phyloP scores from a whole-genome alignment of 2,888 invertebrate species.

The Tetragnatha montana region DNA sequence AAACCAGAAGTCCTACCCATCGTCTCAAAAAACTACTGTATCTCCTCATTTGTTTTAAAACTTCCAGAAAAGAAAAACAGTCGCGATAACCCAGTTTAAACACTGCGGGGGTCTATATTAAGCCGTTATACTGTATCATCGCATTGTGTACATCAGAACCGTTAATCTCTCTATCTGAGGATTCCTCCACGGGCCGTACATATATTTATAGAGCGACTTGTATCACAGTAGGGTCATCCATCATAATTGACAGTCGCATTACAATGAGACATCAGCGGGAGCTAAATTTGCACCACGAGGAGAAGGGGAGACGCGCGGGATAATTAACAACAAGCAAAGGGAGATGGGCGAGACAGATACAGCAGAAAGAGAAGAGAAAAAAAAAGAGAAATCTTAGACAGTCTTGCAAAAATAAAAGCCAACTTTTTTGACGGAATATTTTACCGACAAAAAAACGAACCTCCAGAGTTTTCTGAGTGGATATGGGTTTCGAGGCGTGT shows the following conservation, averaged over 20 bases:
- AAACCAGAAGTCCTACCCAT: no score
- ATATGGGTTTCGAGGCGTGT: slow-evolving; percentile 37
- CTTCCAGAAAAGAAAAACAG: no score
- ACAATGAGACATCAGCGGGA: slow-evolving; percentile 14
- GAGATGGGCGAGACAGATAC: neutral
- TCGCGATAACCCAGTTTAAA: no score
- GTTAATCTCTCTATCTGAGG: no score
- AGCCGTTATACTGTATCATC: no score
- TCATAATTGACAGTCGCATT: slow-evolving; percentile 23
- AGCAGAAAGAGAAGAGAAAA: slow-evolving; percentile 30
- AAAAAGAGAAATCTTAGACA: slow-evolving; percentile 41
- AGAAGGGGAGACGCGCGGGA: slow-evolving; percentile 35
- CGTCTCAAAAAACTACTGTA: no score
- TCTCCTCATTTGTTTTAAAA: no score
- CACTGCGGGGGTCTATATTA: no score
- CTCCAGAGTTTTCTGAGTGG: slow-evolving; percentile 3
- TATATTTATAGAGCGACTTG: neutral
- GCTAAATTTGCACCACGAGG: neutral
- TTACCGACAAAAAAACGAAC: slow-evolving; percentile 6
- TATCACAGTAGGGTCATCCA: slow-evolving; percentile 5
- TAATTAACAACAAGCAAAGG: slow-evolving; percentile 54
- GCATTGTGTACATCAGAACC: no score
- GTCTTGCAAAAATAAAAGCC: slow-evolving; percentile 31
- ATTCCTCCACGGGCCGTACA: no score
- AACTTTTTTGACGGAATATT: slow-evolving; percentile 35